These are phyloP conservation scores for rabbit (Oryctolagus cuniculus) DNA, from an alignment of 2,113 vertebrate genomes.

Conservation along the genomic window DNA sequence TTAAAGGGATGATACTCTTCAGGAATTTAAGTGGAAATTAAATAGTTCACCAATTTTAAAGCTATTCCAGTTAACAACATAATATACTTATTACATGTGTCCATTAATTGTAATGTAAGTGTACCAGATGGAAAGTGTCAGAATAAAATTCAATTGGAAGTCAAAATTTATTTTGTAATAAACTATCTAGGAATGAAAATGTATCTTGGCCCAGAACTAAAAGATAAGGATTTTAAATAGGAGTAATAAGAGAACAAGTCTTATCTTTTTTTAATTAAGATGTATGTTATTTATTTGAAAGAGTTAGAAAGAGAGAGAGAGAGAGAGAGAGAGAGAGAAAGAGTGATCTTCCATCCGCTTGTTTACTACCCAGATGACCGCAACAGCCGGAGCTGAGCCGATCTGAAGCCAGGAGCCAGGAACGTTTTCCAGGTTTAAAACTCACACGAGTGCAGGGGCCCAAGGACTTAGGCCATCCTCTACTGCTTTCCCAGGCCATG, in stretches of 20 bases:
- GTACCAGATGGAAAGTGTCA: conserved; percentile 48
- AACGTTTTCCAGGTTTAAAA: no score
- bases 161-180: conserved; percentile 29
- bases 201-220: neutral
- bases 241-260: neutral
- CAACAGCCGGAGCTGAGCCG: no score
- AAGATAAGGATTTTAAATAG: neutral
- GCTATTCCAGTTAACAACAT: conserved; percentile 59
- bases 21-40: conserved; percentile 55
- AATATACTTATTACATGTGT: neutral
- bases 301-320: no score
- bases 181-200: neutral
- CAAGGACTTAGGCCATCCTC: no score
- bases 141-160: conserved; percentile 36
- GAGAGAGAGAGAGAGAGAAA: no score
- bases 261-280: neutral
- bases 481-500: no score
- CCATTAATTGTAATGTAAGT: conserved; percentile 14
- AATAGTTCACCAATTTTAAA: conserved; percentile 60
- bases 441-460: no score
- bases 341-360: no score
- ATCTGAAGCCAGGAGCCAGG: no score
- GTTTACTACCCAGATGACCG: no score
- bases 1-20: conserved; percentile 19
- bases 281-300: no score